Evolutionary conservation across 1,140 invertebrate genomes (phyloP).

Genomic region (Ctenoplectra terminalis): DNA sequence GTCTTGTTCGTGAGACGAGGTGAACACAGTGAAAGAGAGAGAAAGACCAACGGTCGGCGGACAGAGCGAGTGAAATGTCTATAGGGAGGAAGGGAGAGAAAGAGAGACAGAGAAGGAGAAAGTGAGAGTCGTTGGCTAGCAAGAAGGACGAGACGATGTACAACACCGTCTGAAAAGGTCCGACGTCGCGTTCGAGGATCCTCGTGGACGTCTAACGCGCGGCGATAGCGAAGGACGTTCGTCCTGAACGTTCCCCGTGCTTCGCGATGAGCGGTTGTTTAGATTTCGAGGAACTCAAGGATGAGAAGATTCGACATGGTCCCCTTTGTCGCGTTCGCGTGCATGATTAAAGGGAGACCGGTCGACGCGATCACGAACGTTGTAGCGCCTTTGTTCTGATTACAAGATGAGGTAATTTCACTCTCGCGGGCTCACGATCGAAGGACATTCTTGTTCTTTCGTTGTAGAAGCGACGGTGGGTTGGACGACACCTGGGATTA

Average conservation of each 20-base stretch:
- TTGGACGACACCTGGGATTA: not conserved
- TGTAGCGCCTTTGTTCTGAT: not conserved
- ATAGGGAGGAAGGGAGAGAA: constrained; percentile 56
- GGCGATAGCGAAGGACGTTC: constrained; percentile 42
- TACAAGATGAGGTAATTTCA: not conserved
- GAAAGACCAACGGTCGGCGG: not conserved
- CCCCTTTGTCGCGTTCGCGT: too few relatives aligned
- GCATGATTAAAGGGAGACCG: not conserved
- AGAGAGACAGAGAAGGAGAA: constrained; percentile 60
- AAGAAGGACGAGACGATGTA: constrained; percentile 56
- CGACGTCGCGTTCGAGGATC: constrained; percentile 17
- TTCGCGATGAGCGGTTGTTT: not conserved
- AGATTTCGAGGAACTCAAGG: constrained; percentile 32
- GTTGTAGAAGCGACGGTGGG: not conserved
- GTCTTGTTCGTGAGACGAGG: constrained; percentile 41
- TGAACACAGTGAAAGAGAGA: constrained; percentile 26
- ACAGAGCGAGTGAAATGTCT: constrained; percentile 19
- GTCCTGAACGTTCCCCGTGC: constrained; percentile 31
- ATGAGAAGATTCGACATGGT: not conserved
- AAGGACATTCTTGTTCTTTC: constrained; percentile 11
- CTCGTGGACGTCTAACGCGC: constrained; percentile 11
- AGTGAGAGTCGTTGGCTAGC: constrained; percentile 46
- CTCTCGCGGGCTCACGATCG: not conserved
- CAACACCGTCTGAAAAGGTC: constrained; percentile 44
- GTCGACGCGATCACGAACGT: not conserved